phyloP scores from a whole-genome alignment of 1,140 invertebrate genomes.

The Hermetia illucens region DNA sequence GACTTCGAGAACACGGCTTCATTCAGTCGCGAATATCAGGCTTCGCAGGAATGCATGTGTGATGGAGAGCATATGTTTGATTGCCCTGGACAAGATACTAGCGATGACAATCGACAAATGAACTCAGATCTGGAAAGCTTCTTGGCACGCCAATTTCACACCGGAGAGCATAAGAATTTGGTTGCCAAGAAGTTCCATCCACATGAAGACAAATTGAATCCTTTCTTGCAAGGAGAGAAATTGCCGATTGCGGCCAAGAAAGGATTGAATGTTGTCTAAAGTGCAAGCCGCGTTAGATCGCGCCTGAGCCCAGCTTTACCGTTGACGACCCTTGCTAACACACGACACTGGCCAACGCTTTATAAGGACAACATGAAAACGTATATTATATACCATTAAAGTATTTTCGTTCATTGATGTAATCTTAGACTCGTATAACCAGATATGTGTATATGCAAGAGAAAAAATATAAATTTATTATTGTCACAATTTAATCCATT shows the following conservation, averaged over 20 bases:
- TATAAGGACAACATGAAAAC: no score
- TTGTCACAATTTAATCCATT: no score
- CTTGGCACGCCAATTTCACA: conserved; percentile 34
- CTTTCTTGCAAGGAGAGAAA: conserved; percentile 64
- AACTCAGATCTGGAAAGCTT: conserved; percentile 33
- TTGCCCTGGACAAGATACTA: conserved; percentile 45
- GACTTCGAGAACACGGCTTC: conserved; percentile 92
- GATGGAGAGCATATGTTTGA: conserved; percentile 98
- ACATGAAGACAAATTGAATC: conserved; percentile 38
- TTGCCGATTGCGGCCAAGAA: conserved; percentile 80
- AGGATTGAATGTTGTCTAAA: no score
- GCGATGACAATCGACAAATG: conserved; percentile 12
- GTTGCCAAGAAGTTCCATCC: conserved; percentile 67
- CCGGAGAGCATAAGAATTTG: conserved; percentile 46
- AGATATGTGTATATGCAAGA: no score
- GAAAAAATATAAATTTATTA: no score
- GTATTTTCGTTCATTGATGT: no score
- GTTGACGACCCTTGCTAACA: no score
- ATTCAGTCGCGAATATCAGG: conserved; percentile 90
- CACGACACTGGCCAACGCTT: no score
- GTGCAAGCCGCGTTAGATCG: no score
- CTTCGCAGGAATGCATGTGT: conserved; percentile 90
- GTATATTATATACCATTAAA: no score
- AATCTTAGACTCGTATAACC: no score
- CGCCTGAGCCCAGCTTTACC: no score